Conservation (phyloP, 2,888 invertebrate genomes). For the Drosophila gaucha region DNA sequence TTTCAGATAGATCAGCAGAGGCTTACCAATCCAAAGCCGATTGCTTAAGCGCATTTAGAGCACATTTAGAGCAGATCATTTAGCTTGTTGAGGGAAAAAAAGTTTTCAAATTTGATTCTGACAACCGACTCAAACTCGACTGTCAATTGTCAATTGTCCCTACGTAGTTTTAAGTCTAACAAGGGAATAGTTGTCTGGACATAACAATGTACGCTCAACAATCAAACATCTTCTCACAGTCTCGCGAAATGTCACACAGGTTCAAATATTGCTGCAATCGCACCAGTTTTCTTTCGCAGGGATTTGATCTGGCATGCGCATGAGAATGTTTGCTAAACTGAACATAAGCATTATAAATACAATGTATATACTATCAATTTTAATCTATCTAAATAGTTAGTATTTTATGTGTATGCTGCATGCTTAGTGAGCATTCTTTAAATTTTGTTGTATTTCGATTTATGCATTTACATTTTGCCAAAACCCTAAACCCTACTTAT, state of each 20-base stretch:
- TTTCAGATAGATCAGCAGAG: background rate
- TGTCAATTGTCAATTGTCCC: background rate
- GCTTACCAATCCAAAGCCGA: constrained; percentile 66
- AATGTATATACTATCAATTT: constrained; percentile 4
- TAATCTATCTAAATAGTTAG: constrained; percentile 12
- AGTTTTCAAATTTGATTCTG: constrained; percentile 10
- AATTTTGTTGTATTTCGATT: constrained; percentile 45
- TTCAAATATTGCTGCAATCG: constrained; percentile 4
- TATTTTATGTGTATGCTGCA: constrained; percentile 32
- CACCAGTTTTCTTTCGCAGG: constrained; percentile 13
- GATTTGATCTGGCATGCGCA: constrained; percentile 29
- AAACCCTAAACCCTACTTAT: constrained; percentile 77
- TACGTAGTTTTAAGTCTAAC: constrained; percentile 6
- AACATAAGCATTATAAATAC: background rate
- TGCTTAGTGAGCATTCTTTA: constrained; percentile 33
- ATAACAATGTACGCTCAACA: background rate
- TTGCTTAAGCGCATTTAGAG: constrained; percentile 68
- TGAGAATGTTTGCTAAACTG: constrained; percentile 5
- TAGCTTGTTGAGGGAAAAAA: constrained; percentile 18
- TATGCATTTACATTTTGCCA: constrained; percentile 59
- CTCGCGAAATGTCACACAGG: background rate
- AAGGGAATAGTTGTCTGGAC: background rate
- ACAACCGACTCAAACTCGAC: constrained; percentile 29
- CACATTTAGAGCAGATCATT: constrained; percentile 53
- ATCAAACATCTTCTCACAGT: constrained; percentile 8